A percentile compares a stretch with the other conserved stretches of the same genome.
Evolutionary conservation across 2,797 vertebrate species (phyloP).

Genomic region (Remorina albescens): DNA sequence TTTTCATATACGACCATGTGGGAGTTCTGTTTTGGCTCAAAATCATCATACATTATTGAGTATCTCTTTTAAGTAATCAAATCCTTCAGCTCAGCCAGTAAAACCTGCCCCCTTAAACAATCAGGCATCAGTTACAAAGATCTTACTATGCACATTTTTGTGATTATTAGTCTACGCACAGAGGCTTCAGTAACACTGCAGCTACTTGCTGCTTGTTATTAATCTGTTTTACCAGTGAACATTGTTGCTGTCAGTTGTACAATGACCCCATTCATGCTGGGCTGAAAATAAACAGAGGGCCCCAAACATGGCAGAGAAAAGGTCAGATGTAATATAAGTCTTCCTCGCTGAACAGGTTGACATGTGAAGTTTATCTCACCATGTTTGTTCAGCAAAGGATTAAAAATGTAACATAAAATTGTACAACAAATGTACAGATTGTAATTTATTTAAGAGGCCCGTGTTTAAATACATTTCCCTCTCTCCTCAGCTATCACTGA

Average conservation of each 20-base stretch:
- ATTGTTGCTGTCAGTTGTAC: constrained; percentile 40
- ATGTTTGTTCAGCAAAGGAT: background rate
- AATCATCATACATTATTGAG: background rate
- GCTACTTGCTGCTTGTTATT: constrained; percentile 29
- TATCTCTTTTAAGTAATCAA: background rate
- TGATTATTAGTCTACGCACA: constrained; percentile 4
- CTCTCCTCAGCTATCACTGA: constrained; percentile 88
- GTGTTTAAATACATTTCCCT: background rate
- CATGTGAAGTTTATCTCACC: background rate
- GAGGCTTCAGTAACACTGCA: background rate
- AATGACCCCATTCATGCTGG: constrained; percentile 39
- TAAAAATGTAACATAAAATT: background rate
- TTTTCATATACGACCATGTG: no score
- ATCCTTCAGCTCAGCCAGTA: background rate
- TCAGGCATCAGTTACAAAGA: background rate
- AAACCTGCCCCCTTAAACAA: background rate
- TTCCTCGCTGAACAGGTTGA: background rate
- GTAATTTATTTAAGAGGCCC: background rate
- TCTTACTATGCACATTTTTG: background rate
- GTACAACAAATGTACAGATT: background rate
- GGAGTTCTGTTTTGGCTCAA: background rate
- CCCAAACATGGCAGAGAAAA: constrained; percentile 39
- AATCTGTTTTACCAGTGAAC: constrained; percentile 44
- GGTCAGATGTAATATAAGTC: constrained; percentile 18
- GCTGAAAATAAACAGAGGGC: constrained; percentile 40